Base-by-base conservation (phyloP, 1,140 invertebrate species). In the Ceratina japonica region DNA sequence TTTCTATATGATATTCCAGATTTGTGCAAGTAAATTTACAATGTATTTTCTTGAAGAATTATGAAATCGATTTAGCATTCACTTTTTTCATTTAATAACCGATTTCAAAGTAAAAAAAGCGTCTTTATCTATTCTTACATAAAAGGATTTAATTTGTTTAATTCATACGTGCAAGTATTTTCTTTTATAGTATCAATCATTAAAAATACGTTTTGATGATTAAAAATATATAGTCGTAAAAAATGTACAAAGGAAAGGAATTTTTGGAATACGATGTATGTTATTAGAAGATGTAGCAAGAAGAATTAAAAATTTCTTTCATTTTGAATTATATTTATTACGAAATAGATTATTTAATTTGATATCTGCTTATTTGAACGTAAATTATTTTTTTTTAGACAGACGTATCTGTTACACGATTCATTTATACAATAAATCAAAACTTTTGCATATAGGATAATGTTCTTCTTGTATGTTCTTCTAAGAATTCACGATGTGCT, bases 241-340 rank as follows among this genome's bases (percentile, higher is more conserved):
- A 59, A 63, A 52, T 84, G 58, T 85, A 78, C 44, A 79, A 58
- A 79, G 5, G 16, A 13, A 63, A 52, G 13, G 20, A 49, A 44
- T 56, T 58, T 27, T 70, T 76, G 37, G n/a, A 18, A 69, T 64
- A 56, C 56, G 1, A 51, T 68, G 58, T 52, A 72, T 82, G 24
- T n/a, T 71, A 59, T 80, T 75, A 85, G 80, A 86, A 80, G 70
- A 82, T 83, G 70, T 64, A 20, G 59, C 73, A 86, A 73, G 83
- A 85, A 85, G 59, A 70, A 58, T 84, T 75, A 72, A n/a, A 66
- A 75, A 62, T 52, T 44, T 62, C 15, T 77, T 77, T 51, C 62
- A 62, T 71, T 71, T 75, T 12, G 18, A 49, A 49, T 37, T 31
- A 16, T 59, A 59, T 75, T 77, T 71, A 77, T 65, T 37, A 16